Percentiles rank a stretch among this genome's conserved stretches.
These are phyloP conservation scores for Chymomyza caudatula DNA, from an alignment of 2,888 invertebrate species.

Conservation along the genomic window DNA sequence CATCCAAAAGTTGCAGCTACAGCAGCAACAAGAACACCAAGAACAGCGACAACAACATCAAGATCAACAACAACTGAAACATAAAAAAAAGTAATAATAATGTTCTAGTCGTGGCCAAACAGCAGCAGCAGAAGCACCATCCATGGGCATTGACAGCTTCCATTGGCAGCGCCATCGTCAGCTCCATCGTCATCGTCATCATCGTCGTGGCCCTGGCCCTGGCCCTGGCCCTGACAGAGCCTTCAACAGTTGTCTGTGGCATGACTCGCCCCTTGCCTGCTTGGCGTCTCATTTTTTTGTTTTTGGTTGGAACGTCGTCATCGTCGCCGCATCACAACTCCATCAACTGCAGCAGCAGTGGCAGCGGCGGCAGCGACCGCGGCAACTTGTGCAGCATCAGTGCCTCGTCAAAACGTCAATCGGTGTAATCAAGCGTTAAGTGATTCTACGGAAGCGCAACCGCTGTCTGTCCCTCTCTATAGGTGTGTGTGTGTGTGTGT, in stretches of 20 bases:
- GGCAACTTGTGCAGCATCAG: slow-evolving; percentile 67
- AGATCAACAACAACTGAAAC: neutral
- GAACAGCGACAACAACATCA: slow-evolving; percentile 1
- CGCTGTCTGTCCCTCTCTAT: neutral
- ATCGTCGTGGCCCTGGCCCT: neutral
- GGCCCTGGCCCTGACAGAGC: neutral
- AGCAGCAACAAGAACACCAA: neutral
- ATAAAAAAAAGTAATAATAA: slow-evolving; percentile 31
- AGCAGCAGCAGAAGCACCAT: neutral
- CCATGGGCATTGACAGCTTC: slow-evolving; percentile 25
- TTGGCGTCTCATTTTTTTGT: slow-evolving; percentile 11
- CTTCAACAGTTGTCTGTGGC: slow-evolving; percentile 41
- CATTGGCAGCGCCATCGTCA: slow-evolving; percentile 29
- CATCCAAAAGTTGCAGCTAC: slow-evolving; percentile 6
- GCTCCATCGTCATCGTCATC: slow-evolving; percentile 7
- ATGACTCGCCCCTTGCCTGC: neutral
- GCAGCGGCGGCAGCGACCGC: slow-evolving; percentile 47
- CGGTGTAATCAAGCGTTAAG: slow-evolving; percentile 75
- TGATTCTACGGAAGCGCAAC: slow-evolving; percentile 72
- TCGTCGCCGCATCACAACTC: slow-evolving; percentile 2
- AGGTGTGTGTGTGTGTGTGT: neutral
- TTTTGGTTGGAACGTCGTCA: neutral
- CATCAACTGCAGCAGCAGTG: slow-evolving; percentile 29
- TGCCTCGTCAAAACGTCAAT: slow-evolving; percentile 71
- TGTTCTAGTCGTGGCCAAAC: slow-evolving; percentile 38